Evolutionary conservation across 2,113 vertebrate genomes (phyloP), one percentile per base, ranked within the genome.

Genomic region (Paralichthys olivaceus): DNA sequence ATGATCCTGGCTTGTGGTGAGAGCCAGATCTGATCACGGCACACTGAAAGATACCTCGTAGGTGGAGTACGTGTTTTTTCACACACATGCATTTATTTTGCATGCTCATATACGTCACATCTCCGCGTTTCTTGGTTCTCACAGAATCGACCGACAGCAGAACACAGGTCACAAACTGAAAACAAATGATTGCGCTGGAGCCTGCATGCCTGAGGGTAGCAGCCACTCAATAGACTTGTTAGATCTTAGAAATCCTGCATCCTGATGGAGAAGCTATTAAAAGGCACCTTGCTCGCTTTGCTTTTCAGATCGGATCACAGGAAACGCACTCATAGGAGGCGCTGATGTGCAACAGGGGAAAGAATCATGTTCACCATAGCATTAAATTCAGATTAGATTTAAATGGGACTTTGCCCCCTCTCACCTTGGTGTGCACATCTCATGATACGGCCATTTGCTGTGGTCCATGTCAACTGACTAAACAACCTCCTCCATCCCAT

Each of bases 331-430:
- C 70, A 74, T 57, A 49, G 40, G 62, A 71, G 25, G 20, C n/a
- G 78, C 69, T 71, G 69, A 80, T 69, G 67, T 69, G 62, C 56
- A 85, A 79, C 59, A 72, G 19, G 47, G 23, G 56, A 78, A 73
- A 75, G 56, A 86, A 75, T 59, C 54, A 54, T 72, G 70, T 84
- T 79, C 84, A 68, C 66, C 56, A 75, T 22, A 61, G 65, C 61
- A 75, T 83, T 80, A 62, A 72, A 87, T 86, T 89, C 65, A 87
- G 68, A 86, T 86, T 87, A 69, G 37, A 83, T 85, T 90, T 79
- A 87, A 86, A 89, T 84, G 28, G 57, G 71, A 78, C 60, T 69
- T 84, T 78, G 69, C 69, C 86, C 66, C 72, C 51, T 84, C 69
- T 93, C 83, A 89, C 87, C 90, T 84, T 86, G 66, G 47, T 60